Percentiles rank a stretch among this genome's conserved stretches.
These are phyloP conservation scores for Zaprionus davidi DNA, from an alignment of 1,140 invertebrate genomes.

Conservation along the genomic window DNA sequence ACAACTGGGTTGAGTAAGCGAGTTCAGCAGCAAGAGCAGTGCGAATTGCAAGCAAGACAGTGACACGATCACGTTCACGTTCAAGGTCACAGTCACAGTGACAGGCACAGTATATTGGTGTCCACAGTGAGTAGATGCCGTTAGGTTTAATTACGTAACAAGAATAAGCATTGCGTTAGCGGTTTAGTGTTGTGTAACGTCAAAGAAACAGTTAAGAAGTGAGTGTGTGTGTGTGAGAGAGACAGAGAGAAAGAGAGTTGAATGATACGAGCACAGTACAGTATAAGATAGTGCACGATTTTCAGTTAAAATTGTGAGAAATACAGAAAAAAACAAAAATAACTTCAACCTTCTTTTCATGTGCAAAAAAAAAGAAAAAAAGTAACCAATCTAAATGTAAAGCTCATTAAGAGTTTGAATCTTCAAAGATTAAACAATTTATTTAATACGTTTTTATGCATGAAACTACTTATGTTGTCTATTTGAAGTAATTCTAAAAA, in stretches of 20 bases:
- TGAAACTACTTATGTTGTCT: not conserved
- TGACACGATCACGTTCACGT: conserved; percentile 15
- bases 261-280: conserved; percentile 55
- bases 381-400: not conserved
- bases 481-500: not conserved
- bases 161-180: conserved; percentile 11
- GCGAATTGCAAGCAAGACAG: conserved; percentile 30
- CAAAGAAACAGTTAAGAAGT: conserved; percentile 17
- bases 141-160: conserved; percentile 36
- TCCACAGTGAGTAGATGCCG: conserved; percentile 38
- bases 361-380: not conserved
- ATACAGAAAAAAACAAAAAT: conserved; percentile 52
- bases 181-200: conserved; percentile 56
- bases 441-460: not conserved
- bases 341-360: conserved; percentile 24
- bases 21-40: conserved; percentile 43
- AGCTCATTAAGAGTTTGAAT: not conserved
- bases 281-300: conserved; percentile 61
- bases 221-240: not conserved
- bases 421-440: not conserved
- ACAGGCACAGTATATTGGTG: conserved; percentile 25
- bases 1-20: conserved; percentile 85
- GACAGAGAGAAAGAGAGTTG: conserved; percentile 35
- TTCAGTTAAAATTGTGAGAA: conserved; percentile 43
- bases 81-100: conserved; percentile 40